Evolutionary conservation across 2,113 vertebrate genomes (phyloP), one percentile per base, ranked within the genome.

Genomic region (Panthera leo): DNA sequence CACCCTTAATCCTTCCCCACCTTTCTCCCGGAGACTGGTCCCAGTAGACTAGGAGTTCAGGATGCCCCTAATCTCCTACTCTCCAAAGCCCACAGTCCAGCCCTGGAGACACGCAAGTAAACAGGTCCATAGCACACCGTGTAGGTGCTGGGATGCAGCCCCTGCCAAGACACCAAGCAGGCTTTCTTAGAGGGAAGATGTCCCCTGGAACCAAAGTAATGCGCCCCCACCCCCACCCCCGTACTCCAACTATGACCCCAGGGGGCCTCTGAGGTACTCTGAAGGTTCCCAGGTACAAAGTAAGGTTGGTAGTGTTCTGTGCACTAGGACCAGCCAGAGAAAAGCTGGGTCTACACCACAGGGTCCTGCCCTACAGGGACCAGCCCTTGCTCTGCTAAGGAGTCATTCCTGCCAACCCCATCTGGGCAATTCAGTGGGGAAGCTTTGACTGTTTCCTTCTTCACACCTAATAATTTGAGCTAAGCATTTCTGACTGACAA

Each of bases 381-480:
- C 75, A 10, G 36, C 51, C 68, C 15, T 95, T 85, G 39, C 89
- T 97, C 84, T 89, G 42, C 82, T 29, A 16, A 82, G 25, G 31
- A 97, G 31, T 79, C 12, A 51, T 8, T 71, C 61, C 45, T 45
- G 36, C 73, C 94, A 80, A 58, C 58, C 68, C 70, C 82, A 84
- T 34, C 29, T 79, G 53, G 65, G 67, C 84, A 87, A 8, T 78
- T 95, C 73, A 31, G 6, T 48, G 9, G 48, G n/a, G 53, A 87
- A 76, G 27, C 75, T 88, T 25, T 80, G 16, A 61, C 71, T 70
- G 84, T 34, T 92, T 83, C 82, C 58, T 93, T 82, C 63, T 97
- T 97, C 85, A 89, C 71, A 91, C 67, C 55, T 92, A 84, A 82
- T 95, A n/a, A 67, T 91, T 53, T 58, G 75, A 90, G 45, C 48